Percentiles rank a stretch among this genome's conserved stretches.
Conservation (phyloP, 2,888 invertebrate species). For the Xylota segnis region DNA sequence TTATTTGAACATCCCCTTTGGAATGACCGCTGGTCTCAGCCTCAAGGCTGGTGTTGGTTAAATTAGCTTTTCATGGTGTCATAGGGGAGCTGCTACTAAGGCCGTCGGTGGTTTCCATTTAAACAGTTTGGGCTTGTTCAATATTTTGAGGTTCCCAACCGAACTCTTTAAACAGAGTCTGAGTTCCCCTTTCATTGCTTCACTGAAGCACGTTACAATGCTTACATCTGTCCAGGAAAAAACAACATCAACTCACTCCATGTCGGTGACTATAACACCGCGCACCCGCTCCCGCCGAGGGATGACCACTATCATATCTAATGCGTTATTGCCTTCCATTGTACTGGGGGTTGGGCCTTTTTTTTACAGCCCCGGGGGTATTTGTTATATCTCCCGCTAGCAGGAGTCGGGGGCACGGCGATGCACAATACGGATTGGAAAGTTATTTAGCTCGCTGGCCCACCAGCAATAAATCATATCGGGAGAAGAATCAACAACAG, state of each 20-base stretch:
- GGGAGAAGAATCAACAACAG: slow-evolving; percentile 47
- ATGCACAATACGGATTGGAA: slow-evolving; percentile 10
- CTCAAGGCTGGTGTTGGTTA: too few relatives aligned
- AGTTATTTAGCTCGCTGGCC: slow-evolving; percentile 36
- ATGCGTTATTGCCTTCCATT: slow-evolving; percentile 32
- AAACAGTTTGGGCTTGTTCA: too few relatives aligned
- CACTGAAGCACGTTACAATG: too few relatives aligned
- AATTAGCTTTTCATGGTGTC: too few relatives aligned
- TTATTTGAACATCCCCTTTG: too few relatives aligned
- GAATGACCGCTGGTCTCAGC: too few relatives aligned
- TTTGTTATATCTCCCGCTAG: slow-evolving; percentile 37
- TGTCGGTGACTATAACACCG: slow-evolving; percentile 30
- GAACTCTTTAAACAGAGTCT: too few relatives aligned
- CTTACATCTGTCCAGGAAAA: not conserved
- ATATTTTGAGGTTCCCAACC: too few relatives aligned
- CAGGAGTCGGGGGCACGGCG: not conserved
- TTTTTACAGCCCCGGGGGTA: slow-evolving; percentile 32
- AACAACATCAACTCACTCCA: not conserved
- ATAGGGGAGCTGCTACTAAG: too few relatives aligned
- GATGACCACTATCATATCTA: slow-evolving; percentile 22
- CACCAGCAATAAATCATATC: slow-evolving; percentile 55
- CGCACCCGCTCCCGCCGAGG: not conserved
- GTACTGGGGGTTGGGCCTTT: slow-evolving; percentile 17
- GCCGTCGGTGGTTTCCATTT: too few relatives aligned
- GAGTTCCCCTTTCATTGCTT: too few relatives aligned